Evolutionary conservation across 2,888 invertebrate species (phyloP).

Genomic region (Epinotia brunnichana): DNA sequence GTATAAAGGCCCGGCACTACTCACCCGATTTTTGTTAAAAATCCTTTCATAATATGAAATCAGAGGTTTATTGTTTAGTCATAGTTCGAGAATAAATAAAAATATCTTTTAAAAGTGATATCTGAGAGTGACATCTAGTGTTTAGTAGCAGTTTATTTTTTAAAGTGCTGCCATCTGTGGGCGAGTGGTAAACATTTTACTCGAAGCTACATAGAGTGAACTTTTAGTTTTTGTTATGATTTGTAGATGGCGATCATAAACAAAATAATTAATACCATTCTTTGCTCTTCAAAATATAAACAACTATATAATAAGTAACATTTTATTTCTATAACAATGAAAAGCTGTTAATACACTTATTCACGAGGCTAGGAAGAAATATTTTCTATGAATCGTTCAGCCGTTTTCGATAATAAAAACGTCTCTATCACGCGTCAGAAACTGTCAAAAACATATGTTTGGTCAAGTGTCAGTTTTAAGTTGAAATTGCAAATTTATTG

Average conservation of each 20-base stretch:
- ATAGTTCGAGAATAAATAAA: too few relatives aligned
- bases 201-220: slow-evolving; percentile 18
- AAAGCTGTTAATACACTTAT: neutral
- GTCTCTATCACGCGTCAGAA: neutral
- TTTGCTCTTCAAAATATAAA: neutral
- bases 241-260: neutral
- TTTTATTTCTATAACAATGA: neutral
- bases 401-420: neutral
- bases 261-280: neutral
- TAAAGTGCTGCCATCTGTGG: slow-evolving; percentile 6
- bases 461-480: neutral
- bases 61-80: too few relatives aligned
- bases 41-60: too few relatives aligned
- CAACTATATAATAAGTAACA: neutral
- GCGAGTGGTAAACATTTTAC: slow-evolving; percentile 1
- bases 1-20: too few relatives aligned
- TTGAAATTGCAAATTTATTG: neutral
- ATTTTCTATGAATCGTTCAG: neutral
- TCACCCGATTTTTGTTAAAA: too few relatives aligned
- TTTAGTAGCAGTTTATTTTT: neutral
- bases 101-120: too few relatives aligned
- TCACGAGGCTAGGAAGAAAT: neutral
- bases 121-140: slow-evolving; percentile 9
- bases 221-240: neutral
- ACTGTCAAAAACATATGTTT: slow-evolving; percentile 42